phyloP scores from a whole-genome alignment of 2,113 vertebrate genomes.

The Ameiurus melas region DNA sequence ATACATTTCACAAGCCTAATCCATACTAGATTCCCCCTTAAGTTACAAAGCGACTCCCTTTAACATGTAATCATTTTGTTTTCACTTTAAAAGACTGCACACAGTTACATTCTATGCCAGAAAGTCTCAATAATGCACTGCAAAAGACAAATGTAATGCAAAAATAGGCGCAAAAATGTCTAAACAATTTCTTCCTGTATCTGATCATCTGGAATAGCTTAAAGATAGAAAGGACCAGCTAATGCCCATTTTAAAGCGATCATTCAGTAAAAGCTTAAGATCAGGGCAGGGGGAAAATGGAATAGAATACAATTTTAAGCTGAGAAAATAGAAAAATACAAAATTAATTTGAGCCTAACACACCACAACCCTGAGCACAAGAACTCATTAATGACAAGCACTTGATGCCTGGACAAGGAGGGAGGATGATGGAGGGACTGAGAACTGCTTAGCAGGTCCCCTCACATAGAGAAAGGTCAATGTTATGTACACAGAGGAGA shows the following conservation, averaged over 20 bases:
- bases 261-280: conserved; percentile 50
- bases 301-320: conserved; percentile 1
- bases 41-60: conserved; percentile 57
- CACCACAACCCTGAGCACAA: conserved; percentile 40
- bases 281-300: not conserved
- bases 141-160: conserved; percentile 64
- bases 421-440: conserved; percentile 4
- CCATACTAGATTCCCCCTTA: conserved; percentile 2
- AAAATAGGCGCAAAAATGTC: conserved; percentile 50
- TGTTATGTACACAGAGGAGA: conserved; percentile 9
- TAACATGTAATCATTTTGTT: conserved; percentile 40
- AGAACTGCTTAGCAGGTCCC: not conserved
- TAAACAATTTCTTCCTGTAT: not conserved
- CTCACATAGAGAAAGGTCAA: conserved; percentile 11
- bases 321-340: conserved; percentile 28
- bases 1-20: conserved; percentile 58
- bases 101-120: conserved; percentile 39
- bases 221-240: conserved; percentile 59
- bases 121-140: conserved; percentile 69
- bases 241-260: conserved; percentile 61
- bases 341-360: conserved; percentile 25
- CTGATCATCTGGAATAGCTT: conserved; percentile 16
- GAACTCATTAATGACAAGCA: conserved; percentile 38
- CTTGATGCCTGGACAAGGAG: conserved; percentile 43
- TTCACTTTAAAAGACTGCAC: conserved; percentile 38